Base-by-base conservation (phyloP, 2,888 invertebrate species). In the Athalia circularis region DNA sequence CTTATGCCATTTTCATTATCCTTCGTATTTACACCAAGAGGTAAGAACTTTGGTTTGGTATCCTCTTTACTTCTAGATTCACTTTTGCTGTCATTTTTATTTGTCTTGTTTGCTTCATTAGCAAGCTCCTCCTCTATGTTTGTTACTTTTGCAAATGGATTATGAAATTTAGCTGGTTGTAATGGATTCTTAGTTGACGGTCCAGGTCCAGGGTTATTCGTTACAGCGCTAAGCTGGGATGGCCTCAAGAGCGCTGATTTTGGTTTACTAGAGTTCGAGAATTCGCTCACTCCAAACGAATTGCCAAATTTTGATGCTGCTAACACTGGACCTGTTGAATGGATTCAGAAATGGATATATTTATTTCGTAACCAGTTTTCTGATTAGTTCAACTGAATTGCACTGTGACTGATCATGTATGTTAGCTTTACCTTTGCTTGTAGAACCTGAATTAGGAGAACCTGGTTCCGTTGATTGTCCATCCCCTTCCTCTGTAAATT, bases 1-100 rank as follows among this genome's bases (percentile, higher is more conserved):
- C 87, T 87, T 81, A 88, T 85, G 83, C 80, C 87, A 79, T 84
- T 87, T 65, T 88, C 88, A 64, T 81, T 86, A n/a, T 90, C 90
- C 52, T 88, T 88, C 4, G 85, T 82, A 65, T 83, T 88, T 15
- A 83, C 82, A 6, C 85, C 87, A 6, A 90, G 79, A 4, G 89
- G 88, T 77, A 90, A 81, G 80, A 90, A 90, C 77, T 87, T 90
- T 4, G 88, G 88, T 76, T 83, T 85, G 45, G 83, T 75, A 7
- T 87, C 87, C 43, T 86, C 86, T 52, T 80, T 80, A 47, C 81
- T 47, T 64, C 84, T 86, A 8, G 84, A 82, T 11, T 84, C 85
- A 4, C 15, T 82, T 45, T 85, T 84, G 2, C 50, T 43, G 5
- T 75, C 75, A 62, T 64, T 75, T 62, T 75, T 75, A 11, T 61